Evolutionary conservation across 2,113 vertebrate genomes (phyloP).

Genomic region (Leptobrachium leishanense): DNA sequence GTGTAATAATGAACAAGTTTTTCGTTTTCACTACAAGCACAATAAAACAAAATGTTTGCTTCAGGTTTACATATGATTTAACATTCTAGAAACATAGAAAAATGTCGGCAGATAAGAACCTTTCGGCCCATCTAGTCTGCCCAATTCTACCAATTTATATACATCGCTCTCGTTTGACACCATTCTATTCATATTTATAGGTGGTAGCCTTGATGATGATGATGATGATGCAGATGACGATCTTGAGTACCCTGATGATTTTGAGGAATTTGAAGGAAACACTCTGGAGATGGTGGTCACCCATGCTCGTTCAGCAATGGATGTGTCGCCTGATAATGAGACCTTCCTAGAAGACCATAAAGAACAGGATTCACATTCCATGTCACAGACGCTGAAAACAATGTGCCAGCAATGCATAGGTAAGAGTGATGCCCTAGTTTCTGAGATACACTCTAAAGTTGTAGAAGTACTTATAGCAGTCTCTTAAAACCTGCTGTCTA

Average conservation of each 20-base stretch:
- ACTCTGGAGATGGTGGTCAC: conserved; percentile 54
- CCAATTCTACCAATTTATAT: neutral
- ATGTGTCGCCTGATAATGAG: conserved; percentile 51
- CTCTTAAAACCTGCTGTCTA: too few species aligned
- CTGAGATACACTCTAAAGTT: too few species aligned
- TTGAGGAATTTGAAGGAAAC: conserved; percentile 66
- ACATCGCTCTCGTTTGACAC: too few species aligned
- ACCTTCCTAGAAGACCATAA: conserved; percentile 58
- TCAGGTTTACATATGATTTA: too few species aligned
- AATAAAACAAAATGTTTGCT: too few species aligned
- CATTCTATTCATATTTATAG: neutral
- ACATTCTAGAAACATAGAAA: too few species aligned
- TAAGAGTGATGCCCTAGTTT: conserved; percentile 44
- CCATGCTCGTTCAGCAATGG: conserved; percentile 48
- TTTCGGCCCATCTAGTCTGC: too few species aligned
- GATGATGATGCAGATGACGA: conserved; percentile 46
- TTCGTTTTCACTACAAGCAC: too few species aligned
- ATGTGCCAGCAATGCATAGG: conserved; percentile 60
- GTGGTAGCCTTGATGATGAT: conserved; percentile 15
- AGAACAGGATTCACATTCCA: conserved; percentile 56
- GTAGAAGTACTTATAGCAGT: too few species aligned
- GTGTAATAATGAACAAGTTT: too few species aligned
- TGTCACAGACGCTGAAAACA: conserved; percentile 61
- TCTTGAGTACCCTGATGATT: conserved; percentile 71
- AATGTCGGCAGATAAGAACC: too few species aligned